phyloP scores from a whole-genome alignment of 1,140 invertebrate genomes.

The Caenorhabditis briggsae region DNA sequence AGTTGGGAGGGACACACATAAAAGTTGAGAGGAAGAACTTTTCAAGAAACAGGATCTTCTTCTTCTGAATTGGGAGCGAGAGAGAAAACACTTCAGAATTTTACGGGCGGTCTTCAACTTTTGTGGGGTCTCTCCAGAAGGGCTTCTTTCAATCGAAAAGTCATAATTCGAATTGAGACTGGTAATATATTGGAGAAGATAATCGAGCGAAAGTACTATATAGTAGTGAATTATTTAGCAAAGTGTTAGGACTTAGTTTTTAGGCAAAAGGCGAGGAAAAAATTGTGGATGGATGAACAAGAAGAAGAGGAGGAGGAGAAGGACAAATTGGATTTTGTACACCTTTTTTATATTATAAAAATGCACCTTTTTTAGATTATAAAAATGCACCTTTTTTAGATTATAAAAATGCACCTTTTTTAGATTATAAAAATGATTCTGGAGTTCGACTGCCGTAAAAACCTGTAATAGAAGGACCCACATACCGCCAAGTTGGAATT shows the following conservation, averaged over 20 bases:
- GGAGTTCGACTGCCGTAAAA: too few relatives aligned
- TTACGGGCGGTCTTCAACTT: slow-evolving; percentile 12
- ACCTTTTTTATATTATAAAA: too few relatives aligned
- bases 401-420: too few relatives aligned
- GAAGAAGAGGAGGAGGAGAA: neutral
- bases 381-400: too few relatives aligned
- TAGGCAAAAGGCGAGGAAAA: neutral
- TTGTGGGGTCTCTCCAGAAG: neutral
- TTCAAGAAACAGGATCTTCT: slow-evolving; percentile 10
- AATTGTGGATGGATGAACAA: too few relatives aligned
- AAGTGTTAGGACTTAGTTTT: neutral
- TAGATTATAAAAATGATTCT: too few relatives aligned
- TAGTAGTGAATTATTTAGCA: slow-evolving; percentile 12
- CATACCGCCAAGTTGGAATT: too few relatives aligned
- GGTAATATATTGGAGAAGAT: neutral
- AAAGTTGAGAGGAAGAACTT: slow-evolving; percentile 27
- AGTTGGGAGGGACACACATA: slow-evolving; percentile 26
- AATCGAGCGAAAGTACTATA: neutral
- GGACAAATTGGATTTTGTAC: slow-evolving; percentile 9
- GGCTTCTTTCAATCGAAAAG: neutral
- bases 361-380: too few relatives aligned
- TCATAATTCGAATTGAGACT: slow-evolving; percentile 19
- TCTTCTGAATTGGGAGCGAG: neutral
- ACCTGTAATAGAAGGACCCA: too few relatives aligned
- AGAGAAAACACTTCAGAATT: slow-evolving; percentile 50